Conservation (phyloP, 2,888 invertebrate genomes). For the Platycheirus albimanus region DNA sequence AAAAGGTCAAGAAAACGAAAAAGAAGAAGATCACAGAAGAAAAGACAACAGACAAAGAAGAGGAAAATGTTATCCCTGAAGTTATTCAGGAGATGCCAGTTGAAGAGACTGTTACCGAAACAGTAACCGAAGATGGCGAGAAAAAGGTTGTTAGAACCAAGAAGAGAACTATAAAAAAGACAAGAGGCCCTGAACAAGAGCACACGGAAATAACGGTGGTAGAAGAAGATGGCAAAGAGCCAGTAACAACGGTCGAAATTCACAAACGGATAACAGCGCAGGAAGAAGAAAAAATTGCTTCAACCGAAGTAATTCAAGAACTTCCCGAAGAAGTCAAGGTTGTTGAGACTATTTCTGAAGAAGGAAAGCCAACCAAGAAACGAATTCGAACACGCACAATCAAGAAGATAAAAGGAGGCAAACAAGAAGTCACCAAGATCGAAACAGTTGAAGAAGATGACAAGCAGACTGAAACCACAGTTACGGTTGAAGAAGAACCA, state of each 20-base stretch:
- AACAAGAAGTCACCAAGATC: constrained; percentile 52
- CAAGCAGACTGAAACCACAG: constrained; percentile 40
- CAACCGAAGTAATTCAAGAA: constrained; percentile 30
- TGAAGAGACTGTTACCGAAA: constrained; percentile 81
- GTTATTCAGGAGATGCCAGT: constrained; percentile 72
- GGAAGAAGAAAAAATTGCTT: constrained; percentile 36
- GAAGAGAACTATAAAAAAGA: constrained; percentile 75
- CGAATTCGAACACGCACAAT: constrained; percentile 46
- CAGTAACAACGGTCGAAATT: constrained; percentile 77
- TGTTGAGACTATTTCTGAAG: constrained; percentile 30
- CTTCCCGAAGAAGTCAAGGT: constrained; percentile 41
- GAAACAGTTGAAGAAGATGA: constrained; percentile 46
- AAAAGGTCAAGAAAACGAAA: background rate
- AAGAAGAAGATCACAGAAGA: background rate
- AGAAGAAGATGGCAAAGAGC: constrained; percentile 77
- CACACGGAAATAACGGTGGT: constrained; percentile 78
- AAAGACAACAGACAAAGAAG: constrained; percentile 73
- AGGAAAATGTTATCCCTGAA: constrained; percentile 61
- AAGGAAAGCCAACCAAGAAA: constrained; percentile 42
- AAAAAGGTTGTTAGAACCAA: no score
- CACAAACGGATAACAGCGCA: no score
- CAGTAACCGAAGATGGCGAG: constrained; percentile 77
- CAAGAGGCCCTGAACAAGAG: constrained; percentile 75
- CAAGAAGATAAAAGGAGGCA: constrained; percentile 46
- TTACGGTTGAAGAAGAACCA: constrained; percentile 39